Evolutionary conservation across 2,888 invertebrate genomes (phyloP), one percentile per base, ranked within the genome.

Genomic region (Habrosyne pyritoides): DNA sequence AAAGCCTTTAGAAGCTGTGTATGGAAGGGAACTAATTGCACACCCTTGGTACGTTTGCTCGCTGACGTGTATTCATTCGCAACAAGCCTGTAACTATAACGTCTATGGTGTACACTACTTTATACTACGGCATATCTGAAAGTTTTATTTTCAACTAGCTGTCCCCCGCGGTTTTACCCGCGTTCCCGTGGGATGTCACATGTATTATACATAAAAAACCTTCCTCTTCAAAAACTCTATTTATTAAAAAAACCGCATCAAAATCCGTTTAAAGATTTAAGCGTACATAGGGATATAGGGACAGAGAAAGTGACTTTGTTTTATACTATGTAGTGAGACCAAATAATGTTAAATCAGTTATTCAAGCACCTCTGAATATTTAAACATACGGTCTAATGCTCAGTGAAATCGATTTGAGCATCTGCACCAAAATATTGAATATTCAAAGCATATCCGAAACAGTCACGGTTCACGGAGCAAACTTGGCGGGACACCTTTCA

Each of bases 1-100:
- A 79, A 83, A 77, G 76, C 76, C 79, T 77, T 75, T 77, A 67
- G 69, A 69, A 66, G 71, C 73, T 75, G 74, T 73, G 75, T 75
- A 70, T 72, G 73, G 73, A 78, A 83, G 82, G 80, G 79, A 79
- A 81, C 83, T 88, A 87, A 88, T 87, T 87, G 85, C 86, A 77
- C 77, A 76, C 77, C 79, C 83, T 80, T 75, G 73, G 73, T 75
- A 72, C 80, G 76, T 82, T 76, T 83, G 84, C 82, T 75, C 77
- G 79, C 74, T 81, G 81, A 79, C 68, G 81, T 83, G 85, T 79
- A 82, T 79, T 75, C 77, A 73, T 74, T 73, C 73, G 74, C 75
- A 75, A 73, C 72, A 73, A 75, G 64, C 69, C 63, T 66, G 64
- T 61, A 55, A 36, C 47, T 61, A 54, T 47, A 58, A 57, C 55